Base-by-base conservation (phyloP, 2,797 vertebrate genomes). In the Acanthurus tractus region DNA sequence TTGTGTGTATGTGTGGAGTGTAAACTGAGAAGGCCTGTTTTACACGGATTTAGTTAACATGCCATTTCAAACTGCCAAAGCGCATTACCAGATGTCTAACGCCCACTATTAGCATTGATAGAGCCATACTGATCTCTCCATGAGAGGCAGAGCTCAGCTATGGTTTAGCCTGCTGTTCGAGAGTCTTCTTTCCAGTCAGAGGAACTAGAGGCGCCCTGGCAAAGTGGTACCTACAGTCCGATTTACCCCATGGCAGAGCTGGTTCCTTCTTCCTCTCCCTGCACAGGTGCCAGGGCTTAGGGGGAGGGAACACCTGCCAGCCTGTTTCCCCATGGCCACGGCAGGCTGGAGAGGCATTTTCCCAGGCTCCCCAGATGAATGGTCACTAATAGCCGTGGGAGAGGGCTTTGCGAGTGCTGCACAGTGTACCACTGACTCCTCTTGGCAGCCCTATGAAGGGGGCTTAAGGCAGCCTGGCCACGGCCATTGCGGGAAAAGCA, bases 321-420 rank as follows among this genome's bases (percentile, higher is more conserved):
- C 90, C 95, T 87, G 76, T 94, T 95, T 84, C 92, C 91, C 91
- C 91, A 92, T 93, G 91, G 93, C 94, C 96, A 92, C 86, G 86
- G 87, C 93, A 92, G 88, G 92, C 95, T 95, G 91, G 84, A 86
- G 90, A 96, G 94, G 95, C 94, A 92, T 96, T 97, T 97, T 97
- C 95, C 96, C 96, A 96, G 97, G 96, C 95, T 96, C 96, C 94
- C 92, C 93, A 95, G 89, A 89, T 95, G 94, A 95, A 94, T 92
- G 94, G 94, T 95, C 94, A 92, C 66, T 93, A 94, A 95, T 92
- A 95, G 95, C 95, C 93, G 91, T 95, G 96, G 95, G 96, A 97
- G 95, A 96, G 92, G 93, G 93, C 95, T 96, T 96, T 95, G 94
- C 91, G 83, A 89, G 89, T 89, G 79, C 93, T 95, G 85, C 88